Base-by-base conservation (phyloP, 1,140 invertebrate species). In the Nasonia longicornis region DNA sequence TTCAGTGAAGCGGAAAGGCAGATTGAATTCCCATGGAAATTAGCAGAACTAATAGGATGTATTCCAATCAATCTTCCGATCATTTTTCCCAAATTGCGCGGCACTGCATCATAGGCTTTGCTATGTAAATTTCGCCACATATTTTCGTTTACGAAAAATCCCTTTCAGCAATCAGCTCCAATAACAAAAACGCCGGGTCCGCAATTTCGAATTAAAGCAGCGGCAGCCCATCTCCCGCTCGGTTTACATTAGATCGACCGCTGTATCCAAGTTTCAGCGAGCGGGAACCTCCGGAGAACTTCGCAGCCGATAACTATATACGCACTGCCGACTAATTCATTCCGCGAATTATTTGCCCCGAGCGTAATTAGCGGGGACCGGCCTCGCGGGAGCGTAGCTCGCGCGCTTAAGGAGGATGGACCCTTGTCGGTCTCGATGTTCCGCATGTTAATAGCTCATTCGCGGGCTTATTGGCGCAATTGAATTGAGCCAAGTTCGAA, bases 341-440 rank as follows among this genome's bases (percentile, higher is more conserved):
- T 76, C 20, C 74, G 64, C 58, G 74, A 76, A 76, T 76, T 76
- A 76, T 76, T 76, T 38, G 74, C 74, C 12, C 58, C 58, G 4
- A 8, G 12, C 16, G 74, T 76, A 76, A 74, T 66, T 76, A 66
- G 38, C 45, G n/a, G 52, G 7, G 52, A 58, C 52, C 52, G 16
- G 52, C 4, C 52, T 6, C 16, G 6, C 6, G 4, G 16, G 52
- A 58, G 6, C 16, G 20, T n/a, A n/a, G 2, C 20, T 58, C n/a
- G 20, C 16, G 20, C 16, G 52, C 16, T 16, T 58, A 58, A 20
- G 20, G 52, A 58, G 52, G 16, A 58, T 58, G 52, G 16, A n/a
- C 20, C n/a, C 20, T 16, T 7, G 12, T 16, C 14, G 3, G 1
- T 58, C 16, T n/a, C 3, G 52, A n/a, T n/a, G 52, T 20, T 58